Base-by-base conservation (phyloP, 2,888 invertebrate genomes). In the Drosophila lutescens region DNA sequence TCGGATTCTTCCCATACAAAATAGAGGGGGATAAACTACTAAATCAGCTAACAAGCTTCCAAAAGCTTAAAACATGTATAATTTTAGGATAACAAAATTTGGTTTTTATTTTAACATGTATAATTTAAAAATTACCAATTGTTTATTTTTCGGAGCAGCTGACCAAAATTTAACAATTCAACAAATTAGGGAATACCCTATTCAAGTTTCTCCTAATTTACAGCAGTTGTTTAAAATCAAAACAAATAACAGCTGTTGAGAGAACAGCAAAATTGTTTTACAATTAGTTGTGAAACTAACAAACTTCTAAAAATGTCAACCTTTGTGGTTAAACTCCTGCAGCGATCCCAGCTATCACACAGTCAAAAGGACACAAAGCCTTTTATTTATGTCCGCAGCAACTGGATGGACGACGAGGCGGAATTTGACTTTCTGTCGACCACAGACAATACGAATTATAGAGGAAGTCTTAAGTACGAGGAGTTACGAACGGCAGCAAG, bases 401-500 rank as follows among this genome's bases (percentile, higher is more conserved):
- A 77, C 7, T 88, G 89, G 88, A 23, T 58, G 23, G 78, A 83
- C 1, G 63, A 80, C 30, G 57, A 53, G 4, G 67, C 49, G 10
- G 76, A 83, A 15, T 50, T 88, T 1, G 70, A 87, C 13, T 34
- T 89, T 0, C 58, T 80, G 13, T 56, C 78, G 1, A 69, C 84
- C 5, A 46, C 53, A 5, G 78, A 53, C 30, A 77, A 78, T 44
- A 56, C 70, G 2, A 62, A 63, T 32, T 88, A 78, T 38, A 78
- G 73, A 17, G 89, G 82, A 0, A 49, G 38, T 10, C 44, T 91
- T 0, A 74, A 67, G 9, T 56, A 71, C 23, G 74, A 78, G 4
- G 89, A 90, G 43, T 63, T 91, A 0, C 69, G 63, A 13, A 67
- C 43, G 49, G 80, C 80, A 1, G 89, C 91, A 0, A 79, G 69